Conservation (phyloP, 2,113 vertebrate species). For the Mohoua ochrocephala region DNA sequence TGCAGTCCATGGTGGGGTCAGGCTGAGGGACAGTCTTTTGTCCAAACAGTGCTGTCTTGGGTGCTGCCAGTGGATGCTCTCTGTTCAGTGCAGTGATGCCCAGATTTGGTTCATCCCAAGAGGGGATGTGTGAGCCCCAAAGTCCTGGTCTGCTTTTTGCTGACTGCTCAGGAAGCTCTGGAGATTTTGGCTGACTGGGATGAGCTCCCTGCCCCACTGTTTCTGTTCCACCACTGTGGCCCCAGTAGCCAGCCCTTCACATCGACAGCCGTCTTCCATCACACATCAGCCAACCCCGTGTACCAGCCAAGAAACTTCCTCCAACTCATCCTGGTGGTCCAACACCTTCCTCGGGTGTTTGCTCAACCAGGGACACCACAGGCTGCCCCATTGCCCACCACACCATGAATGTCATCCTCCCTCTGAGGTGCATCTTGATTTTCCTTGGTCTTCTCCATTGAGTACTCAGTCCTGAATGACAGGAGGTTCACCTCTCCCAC, state of each 20-base stretch:
- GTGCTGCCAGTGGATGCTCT: neutral
- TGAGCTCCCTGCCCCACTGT: neutral
- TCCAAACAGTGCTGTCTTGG: fast-evolving
- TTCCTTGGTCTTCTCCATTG: neutral
- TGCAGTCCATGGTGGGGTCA: neutral
- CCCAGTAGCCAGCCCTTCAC: neutral
- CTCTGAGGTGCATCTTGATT: neutral
- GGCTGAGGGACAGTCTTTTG: neutral
- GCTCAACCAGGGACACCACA: neutral
- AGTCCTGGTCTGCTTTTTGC: neutral
- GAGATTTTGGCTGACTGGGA: neutral
- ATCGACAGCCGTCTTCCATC: neutral
- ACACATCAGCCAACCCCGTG: neutral
- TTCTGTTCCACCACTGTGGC: neutral
- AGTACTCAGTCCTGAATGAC: neutral
- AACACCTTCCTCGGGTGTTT: neutral
- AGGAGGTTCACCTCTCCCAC: neutral
- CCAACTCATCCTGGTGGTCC: neutral
- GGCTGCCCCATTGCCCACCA: neutral
- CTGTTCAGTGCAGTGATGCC: neutral
- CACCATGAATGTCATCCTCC: neutral
- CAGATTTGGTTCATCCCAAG: neutral
- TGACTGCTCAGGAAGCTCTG: neutral
- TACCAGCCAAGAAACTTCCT: neutral
- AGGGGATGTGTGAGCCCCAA: neutral